Percentiles rank a stretch among this genome's conserved stretches.
phyloP scores from a whole-genome alignment of 2,113 vertebrate genomes.

The Heterotis niloticus region DNA sequence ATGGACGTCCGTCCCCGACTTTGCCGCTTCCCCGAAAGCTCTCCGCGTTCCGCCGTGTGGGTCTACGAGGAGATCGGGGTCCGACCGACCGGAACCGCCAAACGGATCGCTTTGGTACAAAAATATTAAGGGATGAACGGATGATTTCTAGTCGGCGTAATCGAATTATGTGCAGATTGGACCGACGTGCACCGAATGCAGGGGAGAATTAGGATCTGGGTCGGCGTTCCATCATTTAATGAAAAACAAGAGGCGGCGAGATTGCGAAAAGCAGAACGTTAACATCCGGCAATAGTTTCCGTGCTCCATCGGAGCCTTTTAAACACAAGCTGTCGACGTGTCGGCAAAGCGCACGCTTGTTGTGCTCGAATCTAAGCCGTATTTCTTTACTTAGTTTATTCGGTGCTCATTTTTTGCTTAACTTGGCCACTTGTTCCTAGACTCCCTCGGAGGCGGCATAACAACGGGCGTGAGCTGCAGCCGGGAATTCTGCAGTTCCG shows the following conservation, averaged over 20 bases:
- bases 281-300: background rate
- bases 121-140: constrained; percentile 39
- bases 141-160: constrained; percentile 33
- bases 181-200: constrained; percentile 25
- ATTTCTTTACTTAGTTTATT: too few relatives aligned
- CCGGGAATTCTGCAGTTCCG: too few relatives aligned
- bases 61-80: constrained; percentile 13
- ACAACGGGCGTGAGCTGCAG: too few relatives aligned
- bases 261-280: background rate
- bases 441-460: too few relatives aligned
- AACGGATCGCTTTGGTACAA: constrained; percentile 40
- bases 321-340: too few relatives aligned
- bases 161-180: constrained; percentile 36
- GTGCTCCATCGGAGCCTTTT: too few relatives aligned
- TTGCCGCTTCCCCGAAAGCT: background rate
- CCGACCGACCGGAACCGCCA: constrained; percentile 44
- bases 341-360: too few relatives aligned
- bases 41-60: constrained; percentile 9
- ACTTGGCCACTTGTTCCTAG: too few relatives aligned
- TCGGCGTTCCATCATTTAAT: background rate
- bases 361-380: too few relatives aligned
- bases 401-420: too few relatives aligned
- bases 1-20: background rate
- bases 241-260: background rate
- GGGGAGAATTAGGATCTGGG: background rate